phyloP scores from a whole-genome alignment of 2,888 invertebrate species.

The Acleris holmiana region DNA sequence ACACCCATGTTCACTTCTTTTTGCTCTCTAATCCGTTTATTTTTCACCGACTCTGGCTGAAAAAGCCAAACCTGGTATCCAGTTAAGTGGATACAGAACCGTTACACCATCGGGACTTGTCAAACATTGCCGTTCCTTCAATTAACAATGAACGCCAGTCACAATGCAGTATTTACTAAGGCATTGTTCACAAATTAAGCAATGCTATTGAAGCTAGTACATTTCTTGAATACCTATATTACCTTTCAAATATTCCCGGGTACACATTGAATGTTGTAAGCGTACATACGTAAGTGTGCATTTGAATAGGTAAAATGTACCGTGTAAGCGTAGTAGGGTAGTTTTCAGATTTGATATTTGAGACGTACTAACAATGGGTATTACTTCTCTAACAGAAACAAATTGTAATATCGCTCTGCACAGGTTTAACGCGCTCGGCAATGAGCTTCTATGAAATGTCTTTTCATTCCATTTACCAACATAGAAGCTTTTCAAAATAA shows the following conservation, averaged over 20 bases:
- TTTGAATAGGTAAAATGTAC: slow-evolving; percentile 7
- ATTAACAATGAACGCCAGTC: slow-evolving; percentile 26
- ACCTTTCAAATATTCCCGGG: slow-evolving; percentile 19
- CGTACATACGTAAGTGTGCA: slow-evolving; percentile 10
- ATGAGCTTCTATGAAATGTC: not conserved
- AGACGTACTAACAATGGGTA: no score
- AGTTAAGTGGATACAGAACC: not conserved
- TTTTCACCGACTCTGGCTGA: slow-evolving; percentile 12
- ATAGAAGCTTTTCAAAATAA: not conserved
- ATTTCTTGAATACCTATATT: not conserved
- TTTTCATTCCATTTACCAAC: not conserved
- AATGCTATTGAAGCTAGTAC: slow-evolving; percentile 16
- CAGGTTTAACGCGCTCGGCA: no score
- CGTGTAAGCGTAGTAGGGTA: not conserved
- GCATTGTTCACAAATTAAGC: slow-evolving; percentile 35
- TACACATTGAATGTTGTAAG: slow-evolving; percentile 14
- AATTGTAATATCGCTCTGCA: no score
- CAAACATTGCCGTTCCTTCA: slow-evolving; percentile 18
- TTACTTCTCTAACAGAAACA: no score
- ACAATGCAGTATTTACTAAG: slow-evolving; percentile 23
- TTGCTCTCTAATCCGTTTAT: slow-evolving; percentile 17
- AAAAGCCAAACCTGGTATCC: slow-evolving; percentile 5
- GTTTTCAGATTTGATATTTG: no score
- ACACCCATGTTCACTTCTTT: slow-evolving; percentile 4
- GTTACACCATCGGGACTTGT: slow-evolving; percentile 4